These are phyloP conservation scores for Euphonia xanthogaster DNA, from an alignment of 2,797 vertebrate genomes.

Conservation along the genomic window DNA sequence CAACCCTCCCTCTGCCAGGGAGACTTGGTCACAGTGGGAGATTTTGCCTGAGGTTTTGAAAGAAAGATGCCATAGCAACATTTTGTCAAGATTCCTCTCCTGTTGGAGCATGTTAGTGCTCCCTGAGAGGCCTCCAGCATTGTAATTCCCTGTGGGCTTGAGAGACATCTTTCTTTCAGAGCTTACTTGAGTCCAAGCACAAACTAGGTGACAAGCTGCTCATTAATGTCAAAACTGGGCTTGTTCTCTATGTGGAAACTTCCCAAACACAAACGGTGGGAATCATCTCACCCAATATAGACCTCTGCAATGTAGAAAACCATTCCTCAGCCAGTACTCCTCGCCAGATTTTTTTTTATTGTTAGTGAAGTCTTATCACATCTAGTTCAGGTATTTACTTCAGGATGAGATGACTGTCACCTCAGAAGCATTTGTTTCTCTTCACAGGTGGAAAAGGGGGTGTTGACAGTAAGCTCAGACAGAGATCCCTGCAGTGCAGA, in stretches of 20 bases:
- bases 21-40: not conserved
- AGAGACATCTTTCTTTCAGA: not conserved
- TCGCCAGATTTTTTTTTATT: not conserved
- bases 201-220: accelerated
- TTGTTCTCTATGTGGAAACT: not conserved
- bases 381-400: not conserved
- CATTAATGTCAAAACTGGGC: not conserved
- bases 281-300: not conserved
- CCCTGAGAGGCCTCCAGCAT: not conserved
- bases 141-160: not conserved
- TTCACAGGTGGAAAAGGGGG: not conserved
- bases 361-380: not conserved
- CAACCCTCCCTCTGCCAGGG: not conserved
- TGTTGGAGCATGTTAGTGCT: not conserved
- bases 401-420: not conserved
- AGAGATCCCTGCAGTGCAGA: not conserved
- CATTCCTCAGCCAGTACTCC: not conserved
- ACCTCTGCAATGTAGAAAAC: not conserved
- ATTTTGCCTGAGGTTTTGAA: not conserved
- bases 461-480: not conserved
- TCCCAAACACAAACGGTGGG: not conserved
- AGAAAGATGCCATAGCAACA: not conserved
- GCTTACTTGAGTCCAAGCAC: not conserved
- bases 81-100: not conserved
- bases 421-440: not conserved